A percentile compares a stretch with the other conserved stretches of the same genome.
These are phyloP conservation scores for Drosophila sp. DNA, from an alignment of 1,140 invertebrate species.

Conservation along the genomic window DNA sequence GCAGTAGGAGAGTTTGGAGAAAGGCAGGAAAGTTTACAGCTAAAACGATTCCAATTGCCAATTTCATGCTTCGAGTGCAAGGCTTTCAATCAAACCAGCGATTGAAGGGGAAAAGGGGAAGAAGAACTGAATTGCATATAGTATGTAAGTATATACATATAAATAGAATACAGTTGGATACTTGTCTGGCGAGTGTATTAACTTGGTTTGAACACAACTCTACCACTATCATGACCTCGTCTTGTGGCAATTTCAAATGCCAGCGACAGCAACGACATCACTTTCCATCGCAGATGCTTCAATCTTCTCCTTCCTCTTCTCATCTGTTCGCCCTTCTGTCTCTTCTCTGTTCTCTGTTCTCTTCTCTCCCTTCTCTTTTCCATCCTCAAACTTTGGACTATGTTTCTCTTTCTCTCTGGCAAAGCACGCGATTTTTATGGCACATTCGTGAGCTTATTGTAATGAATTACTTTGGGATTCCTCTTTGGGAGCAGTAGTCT, in stretches of 20 bases:
- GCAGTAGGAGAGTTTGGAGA: conserved; percentile 9
- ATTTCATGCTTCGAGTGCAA: conserved; percentile 76
- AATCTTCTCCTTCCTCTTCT: not conserved
- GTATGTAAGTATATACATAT: not conserved
- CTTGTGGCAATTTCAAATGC: conserved; percentile 44
- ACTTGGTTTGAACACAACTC: conserved; percentile 1
- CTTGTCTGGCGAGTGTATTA: conserved; percentile 40
- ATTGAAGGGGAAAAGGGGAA: not conserved
- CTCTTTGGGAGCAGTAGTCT: not conserved
- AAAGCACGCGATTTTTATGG: conserved; percentile 78
- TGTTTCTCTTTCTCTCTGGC: conserved; percentile 1
- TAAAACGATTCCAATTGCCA: conserved; percentile 78
- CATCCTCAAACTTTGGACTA: not conserved
- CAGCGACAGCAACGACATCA: conserved; percentile 36
- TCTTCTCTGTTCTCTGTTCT: too few relatives aligned
- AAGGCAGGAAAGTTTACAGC: conserved; percentile 67
- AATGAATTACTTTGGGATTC: conserved; percentile 78
- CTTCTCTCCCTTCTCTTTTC: too few relatives aligned
- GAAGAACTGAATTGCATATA: not conserved
- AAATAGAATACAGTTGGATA: conserved; percentile 13
- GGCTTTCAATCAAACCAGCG: conserved; percentile 57
- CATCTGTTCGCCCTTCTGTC: too few relatives aligned
- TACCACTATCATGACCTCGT: conserved; percentile 22
- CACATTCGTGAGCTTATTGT: conserved; percentile 84
- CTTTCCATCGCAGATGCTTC: conserved; percentile 29